Evolutionary conservation across 2,888 invertebrate species (phyloP).

Genomic region (Acheta domesticus): DNA sequence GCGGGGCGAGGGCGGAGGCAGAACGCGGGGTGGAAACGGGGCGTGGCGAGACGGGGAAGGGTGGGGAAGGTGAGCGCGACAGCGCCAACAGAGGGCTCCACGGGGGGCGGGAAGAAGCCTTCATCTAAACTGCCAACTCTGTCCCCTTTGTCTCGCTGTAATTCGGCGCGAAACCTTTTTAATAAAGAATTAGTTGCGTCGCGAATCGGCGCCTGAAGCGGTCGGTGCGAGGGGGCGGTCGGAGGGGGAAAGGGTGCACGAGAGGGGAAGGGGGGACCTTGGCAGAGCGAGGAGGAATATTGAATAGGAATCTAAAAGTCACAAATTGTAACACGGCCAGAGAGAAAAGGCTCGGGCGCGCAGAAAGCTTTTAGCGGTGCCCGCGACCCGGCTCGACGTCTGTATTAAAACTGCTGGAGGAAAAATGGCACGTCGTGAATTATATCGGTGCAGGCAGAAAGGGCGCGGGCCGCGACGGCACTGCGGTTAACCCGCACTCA

Average conservation of each 20-base stretch:
- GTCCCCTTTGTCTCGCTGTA: too few relatives aligned
- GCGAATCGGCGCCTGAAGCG: too few relatives aligned
- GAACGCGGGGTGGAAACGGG: too few relatives aligned
- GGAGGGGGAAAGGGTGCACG: background rate
- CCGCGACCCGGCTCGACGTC: background rate
- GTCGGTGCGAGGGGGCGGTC: background rate
- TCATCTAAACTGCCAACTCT: too few relatives aligned
- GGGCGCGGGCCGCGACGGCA: background rate
- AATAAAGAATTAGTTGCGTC: too few relatives aligned
- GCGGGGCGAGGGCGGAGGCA: too few relatives aligned
- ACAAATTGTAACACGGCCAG: background rate
- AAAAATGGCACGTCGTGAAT: conserved; percentile 5
- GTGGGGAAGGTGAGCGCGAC: too few relatives aligned
- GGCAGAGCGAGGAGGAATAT: background rate
- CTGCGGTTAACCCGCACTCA: background rate
- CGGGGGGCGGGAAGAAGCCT: too few relatives aligned
- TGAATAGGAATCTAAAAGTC: conserved; percentile 7
- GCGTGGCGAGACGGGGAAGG: too few relatives aligned
- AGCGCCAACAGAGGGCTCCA: too few relatives aligned
- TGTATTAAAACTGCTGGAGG: background rate
- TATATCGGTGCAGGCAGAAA: background rate
- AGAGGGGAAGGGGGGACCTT: background rate
- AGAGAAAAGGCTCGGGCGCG: background rate
- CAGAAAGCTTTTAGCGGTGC: background rate
- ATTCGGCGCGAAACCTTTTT: too few relatives aligned